Evolutionary conservation across 2,888 invertebrate genomes (phyloP).

Genomic region (Leptinotarsa tumamoca): DNA sequence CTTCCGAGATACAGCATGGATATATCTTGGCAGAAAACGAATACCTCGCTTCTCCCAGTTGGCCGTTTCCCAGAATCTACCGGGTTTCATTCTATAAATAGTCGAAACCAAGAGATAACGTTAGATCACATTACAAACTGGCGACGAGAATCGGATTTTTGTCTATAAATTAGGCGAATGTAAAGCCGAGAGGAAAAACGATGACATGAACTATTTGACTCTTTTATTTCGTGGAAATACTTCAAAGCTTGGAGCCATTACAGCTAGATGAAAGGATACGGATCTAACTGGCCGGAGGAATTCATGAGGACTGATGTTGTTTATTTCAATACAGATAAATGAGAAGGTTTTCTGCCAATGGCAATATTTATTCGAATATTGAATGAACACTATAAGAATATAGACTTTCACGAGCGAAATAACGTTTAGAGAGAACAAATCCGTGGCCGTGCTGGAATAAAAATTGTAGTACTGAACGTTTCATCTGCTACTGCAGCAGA

Average conservation of each 20-base stretch:
- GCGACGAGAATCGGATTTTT: slow-evolving; percentile 5
- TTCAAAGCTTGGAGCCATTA: not conserved
- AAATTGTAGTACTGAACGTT: too few species aligned
- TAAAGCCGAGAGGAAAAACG: not conserved
- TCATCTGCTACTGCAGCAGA: too few species aligned
- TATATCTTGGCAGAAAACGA: not conserved
- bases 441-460: too few species aligned
- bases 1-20: not conserved
- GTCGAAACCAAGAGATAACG: not conserved
- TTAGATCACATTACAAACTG: slow-evolving; percentile 1
- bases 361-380: not conserved
- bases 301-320: not conserved
- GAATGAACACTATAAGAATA: too few species aligned
- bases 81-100: not conserved
- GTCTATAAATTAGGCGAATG: slow-evolving; percentile 3
- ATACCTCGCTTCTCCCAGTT: not conserved
- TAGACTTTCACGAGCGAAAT: too few species aligned
- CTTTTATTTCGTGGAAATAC: not conserved
- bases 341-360: not conserved
- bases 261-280: not conserved
- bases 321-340: not conserved
- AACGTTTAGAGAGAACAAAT: too few species aligned
- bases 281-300: not conserved
- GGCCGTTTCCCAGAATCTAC: not conserved
- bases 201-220: not conserved